Base-by-base conservation (phyloP, 2,888 invertebrate genomes). In the Heteropelma amictum region DNA sequence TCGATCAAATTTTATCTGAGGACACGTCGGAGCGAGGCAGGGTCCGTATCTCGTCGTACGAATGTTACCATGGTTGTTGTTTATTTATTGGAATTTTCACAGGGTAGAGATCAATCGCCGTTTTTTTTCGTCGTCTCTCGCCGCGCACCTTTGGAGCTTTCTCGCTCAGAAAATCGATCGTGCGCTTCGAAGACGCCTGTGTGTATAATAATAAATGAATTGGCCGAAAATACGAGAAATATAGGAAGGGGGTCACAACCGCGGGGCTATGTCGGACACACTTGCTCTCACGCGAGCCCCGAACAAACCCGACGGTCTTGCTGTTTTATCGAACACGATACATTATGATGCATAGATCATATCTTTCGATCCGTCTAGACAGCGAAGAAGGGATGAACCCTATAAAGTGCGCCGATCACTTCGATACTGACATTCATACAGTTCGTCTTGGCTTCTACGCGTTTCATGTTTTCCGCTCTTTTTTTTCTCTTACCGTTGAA, bases 291-390 rank as follows among this genome's bases (percentile, higher is more conserved):
- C 68, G 33, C 63, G 47, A 67, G 61, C 28, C 53, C 30, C 40
- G 60, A 19, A 58, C 23, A 28, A 58, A 17, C 38, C 35, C 56
- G 28, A 54, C 28, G 17, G 28, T 56, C 53, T 60, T 53, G 60
- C 73, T 82, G 83, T 84, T 86, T 85, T 84, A 85, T 87, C 86
- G 83, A 83, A 84, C 83, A 81, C 82, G 86, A 87, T 88, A 86
- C 84, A 87, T 87, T 87, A 87, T 85, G 85, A 87, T 87, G 86
- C 86, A 85, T 79, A 87, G 87, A 88, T 88, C 81, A 84, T 87
- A 87, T 88, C 87, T 87, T 82, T 76, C 83, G 84, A 85, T 84
- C 87, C 87, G 87, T 88, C 87, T 88, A 87, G 88, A 87, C 87
- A 80, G 77, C 79, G 79, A 81, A 81, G 85, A 84, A 80, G 85